Evolutionary conservation across 2,888 invertebrate species (phyloP), one percentile per base, ranked within the genome.

Genomic region (Cerastis leucographa): DNA sequence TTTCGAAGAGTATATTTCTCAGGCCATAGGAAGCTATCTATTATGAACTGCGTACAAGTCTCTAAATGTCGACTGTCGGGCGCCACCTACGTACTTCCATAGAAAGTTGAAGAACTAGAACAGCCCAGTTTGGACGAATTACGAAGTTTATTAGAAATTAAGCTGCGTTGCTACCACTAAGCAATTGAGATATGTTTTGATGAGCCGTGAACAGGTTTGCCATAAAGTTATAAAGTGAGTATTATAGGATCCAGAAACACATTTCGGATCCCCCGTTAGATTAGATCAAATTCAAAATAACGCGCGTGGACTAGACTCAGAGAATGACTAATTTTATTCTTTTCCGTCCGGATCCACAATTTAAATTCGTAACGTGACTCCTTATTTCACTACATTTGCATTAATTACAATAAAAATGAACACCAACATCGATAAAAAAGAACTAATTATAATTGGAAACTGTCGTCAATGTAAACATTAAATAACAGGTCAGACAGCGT

Each of bases 101-200:
- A 96, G 96, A 96, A 96, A 96, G 96, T 96, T 95, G 95, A 94
- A 92, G 93, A 96, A 96, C 95, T 96, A 94, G 95, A 94, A 90
- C 93, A 92, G 91, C 92, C 93, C 90, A 92, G 93, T 93, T 94
- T 91, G 90, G 91, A 89, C 84, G 89, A 92, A 93, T 94, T 91
- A 92, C 92, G 90, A 91, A 92, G 91, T 90, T 87, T 73, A 76
- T 76, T 56, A 78, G 89, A 90, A 92, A 91, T 92, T 90, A 90
- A 87, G 86, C 85, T 90, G 85, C 91, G 88, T 93, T 93, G 93
- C 91, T 91, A 90, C 93, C 92, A 92, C 92, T 92, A 88, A 83
- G 84, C 88, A 71, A 73, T 74, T 44, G 40, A n/a, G 74, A 74
- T 22, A 22, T 35, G 44, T 68, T 69, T 67, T 54, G 19, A 35